Base-by-base conservation (phyloP, 1,140 invertebrate species). In the Solenopsis invicta region DNA sequence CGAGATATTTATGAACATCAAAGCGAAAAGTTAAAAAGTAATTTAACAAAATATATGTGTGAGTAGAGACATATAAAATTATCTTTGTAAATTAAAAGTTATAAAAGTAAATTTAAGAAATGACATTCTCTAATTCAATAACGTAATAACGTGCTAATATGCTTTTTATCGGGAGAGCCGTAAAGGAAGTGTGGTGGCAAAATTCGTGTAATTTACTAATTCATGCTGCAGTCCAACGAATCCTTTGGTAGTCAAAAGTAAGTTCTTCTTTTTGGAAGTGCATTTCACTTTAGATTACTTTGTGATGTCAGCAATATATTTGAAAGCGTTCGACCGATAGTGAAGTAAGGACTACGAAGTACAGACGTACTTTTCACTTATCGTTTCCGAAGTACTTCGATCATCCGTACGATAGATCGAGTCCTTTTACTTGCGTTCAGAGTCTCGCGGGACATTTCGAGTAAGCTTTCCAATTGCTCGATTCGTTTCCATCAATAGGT, bases 291-390 rank as follows among this genome's bases (percentile, higher is more conserved):
- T 56, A 21, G 13, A 34, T 48, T 69, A 71, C 18, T 54, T 81
- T 56, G 77, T 56, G 45, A 80, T 34, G 24, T 29, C 16, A 29
- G 50, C 67, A 59, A 72, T 72, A 37, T 82, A 81, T 54, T 69
- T 69, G 41, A 81, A 61, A 59, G 37, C 41, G 16, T 48, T 59
- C 69, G 41, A 82, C 72, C 24, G 69, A 74, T 29, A 1, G 21
- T 56, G 18, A 59, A 59, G 67, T n/a, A 61, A n/a, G 41, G 24
- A 82, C 29, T 74, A 29, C 18, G 10, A 37, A 61, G 54, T 81
- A 81, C 69, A 61, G 37, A 72, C 54, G 80, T 61, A 84, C 45
- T 84, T 74, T 61, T 75, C 67, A 69, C 29, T 80, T 56, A 45
- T 18, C 69, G 52, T 41, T 74, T 74, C n/a, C 80, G 29, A 56